Conservation (phyloP, 2,797 vertebrate genomes). For the Steatocranus sp. region DNA sequence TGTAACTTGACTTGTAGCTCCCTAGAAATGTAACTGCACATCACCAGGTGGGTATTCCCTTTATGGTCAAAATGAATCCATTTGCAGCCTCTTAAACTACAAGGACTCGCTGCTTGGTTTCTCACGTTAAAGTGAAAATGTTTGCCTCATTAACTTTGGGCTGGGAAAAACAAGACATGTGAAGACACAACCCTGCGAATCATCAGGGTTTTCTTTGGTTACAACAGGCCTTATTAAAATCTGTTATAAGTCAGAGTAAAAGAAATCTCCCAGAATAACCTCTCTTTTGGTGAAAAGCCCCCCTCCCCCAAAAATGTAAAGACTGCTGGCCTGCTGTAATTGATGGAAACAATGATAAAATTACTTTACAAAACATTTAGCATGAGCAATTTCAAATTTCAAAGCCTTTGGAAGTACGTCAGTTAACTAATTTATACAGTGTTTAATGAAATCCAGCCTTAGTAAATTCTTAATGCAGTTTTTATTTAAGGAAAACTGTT, state of each 20-base stretch:
- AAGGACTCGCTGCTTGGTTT: not conserved
- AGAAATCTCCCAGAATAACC: not conserved
- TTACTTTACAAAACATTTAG: not conserved
- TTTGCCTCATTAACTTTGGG: not conserved
- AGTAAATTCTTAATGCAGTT: not conserved
- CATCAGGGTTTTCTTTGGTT: not conserved
- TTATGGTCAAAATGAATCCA: not conserved
- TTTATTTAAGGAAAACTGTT: not conserved
- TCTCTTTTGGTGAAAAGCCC: not conserved
- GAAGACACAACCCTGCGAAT: not conserved
- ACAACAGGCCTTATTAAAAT: not conserved
- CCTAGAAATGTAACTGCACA: not conserved
- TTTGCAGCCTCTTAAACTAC: not conserved
- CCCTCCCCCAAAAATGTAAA: not conserved
- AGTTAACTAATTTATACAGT: not conserved
- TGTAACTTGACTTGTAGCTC: not conserved
- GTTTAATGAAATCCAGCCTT: not conserved
- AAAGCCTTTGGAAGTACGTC: not conserved
- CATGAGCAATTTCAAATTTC: not conserved
- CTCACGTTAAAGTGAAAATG: not conserved
- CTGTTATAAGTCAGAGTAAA: not conserved
- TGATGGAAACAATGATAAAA: not conserved
- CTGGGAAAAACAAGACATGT: not conserved
- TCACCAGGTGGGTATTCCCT: not conserved
- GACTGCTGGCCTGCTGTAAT: not conserved